Evolutionary conservation across 2,888 invertebrate species (phyloP).

Genomic region (Chloroclystis v-ata): DNA sequence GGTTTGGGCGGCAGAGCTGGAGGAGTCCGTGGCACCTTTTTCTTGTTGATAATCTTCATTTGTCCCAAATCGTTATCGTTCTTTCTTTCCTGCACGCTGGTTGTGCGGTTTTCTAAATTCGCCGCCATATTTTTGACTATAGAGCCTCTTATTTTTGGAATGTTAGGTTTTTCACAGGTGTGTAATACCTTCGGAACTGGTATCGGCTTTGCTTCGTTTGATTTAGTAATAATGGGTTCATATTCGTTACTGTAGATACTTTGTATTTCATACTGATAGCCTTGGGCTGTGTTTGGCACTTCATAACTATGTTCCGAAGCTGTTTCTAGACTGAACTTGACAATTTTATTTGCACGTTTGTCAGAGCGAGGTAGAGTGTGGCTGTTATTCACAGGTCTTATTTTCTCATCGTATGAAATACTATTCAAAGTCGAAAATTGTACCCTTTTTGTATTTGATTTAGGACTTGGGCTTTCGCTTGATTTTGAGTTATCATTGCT

Average conservation of each 20-base stretch:
- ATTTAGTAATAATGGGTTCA: conserved; percentile 82
- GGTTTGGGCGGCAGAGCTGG: conserved; percentile 89
- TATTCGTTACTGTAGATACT: conserved; percentile 87
- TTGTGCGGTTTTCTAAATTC: conserved; percentile 67
- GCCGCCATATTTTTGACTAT: conserved; percentile 74
- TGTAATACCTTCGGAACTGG: conserved; percentile 51
- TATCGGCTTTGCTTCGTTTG: conserved; percentile 51
- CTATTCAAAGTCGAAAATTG: conserved; percentile 82
- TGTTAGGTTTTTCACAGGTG: conserved; percentile 46
- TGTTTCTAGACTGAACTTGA: conserved; percentile 72
- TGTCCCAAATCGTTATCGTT: conserved; percentile 58
- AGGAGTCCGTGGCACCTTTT: conserved; percentile 81
- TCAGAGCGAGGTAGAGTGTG: conserved; percentile 65
- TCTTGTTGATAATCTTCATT: conserved; percentile 72
- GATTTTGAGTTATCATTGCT: conserved; percentile 71
- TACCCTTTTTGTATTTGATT: conserved; percentile 75
- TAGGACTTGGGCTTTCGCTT: conserved; percentile 70
- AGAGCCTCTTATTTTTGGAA: conserved; percentile 71
- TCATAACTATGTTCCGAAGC: conserved; percentile 80
- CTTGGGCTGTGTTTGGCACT: conserved; percentile 77
- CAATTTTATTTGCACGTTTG: conserved; percentile 72
- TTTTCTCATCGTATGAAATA: conserved; percentile 74
- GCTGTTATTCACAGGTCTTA: conserved; percentile 48
- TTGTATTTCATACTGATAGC: conserved; percentile 76
- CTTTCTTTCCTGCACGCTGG: conserved; percentile 64